Base-by-base conservation (phyloP, 2,797 vertebrate species). In the Acanthurus lineatus region DNA sequence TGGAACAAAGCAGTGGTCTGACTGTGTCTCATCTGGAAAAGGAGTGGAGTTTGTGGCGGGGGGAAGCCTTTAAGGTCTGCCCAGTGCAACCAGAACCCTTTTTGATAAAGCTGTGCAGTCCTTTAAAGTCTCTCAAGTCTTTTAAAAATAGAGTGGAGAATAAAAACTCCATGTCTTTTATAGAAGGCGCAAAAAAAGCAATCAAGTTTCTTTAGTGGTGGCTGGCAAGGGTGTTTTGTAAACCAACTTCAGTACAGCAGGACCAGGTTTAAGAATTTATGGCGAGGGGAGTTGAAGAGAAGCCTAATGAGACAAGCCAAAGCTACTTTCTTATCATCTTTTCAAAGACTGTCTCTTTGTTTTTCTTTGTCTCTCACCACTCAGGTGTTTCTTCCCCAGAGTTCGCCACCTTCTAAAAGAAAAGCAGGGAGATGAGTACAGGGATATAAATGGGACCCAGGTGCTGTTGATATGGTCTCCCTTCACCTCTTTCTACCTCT, bases 221-320 rank as follows among this genome's bases (percentile, higher is more conserved):
- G 25, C 28, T 48, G 25, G 25, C 28, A 64, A 45, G 1, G 7
- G 9, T 69, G 11, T 3, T 67, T 56, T 35, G 16, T 42, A 48
- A 61, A 69, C 44, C 22, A 70, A 58, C 76, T 19, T 17, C n/a
- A 32, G 17, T 9, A 45, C 15, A 44, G 22, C 28, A 42, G 61
- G 51, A 44, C 52, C 17, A 0, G 8, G 35, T n/a, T 59, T 77
- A 17, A 71, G 54, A 51, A 77, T 84, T 73, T 11, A 73, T 28
- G 42, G 15, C 59, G 42, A 75, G n/a, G 51, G 63, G 32, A 44
- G 51, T 9, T 44, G 14, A 81, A 19, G 19, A n/a, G 59, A 62
- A 79, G 28, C 22, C 22, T 58, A 81, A 81, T 61, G 25, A 86
- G 74, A 83, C 62, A 66, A 81, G 42, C 60, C 63, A 45, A 65